phyloP scores from a whole-genome alignment of 2,888 invertebrate species.

The Drosophila imparisetae region DNA sequence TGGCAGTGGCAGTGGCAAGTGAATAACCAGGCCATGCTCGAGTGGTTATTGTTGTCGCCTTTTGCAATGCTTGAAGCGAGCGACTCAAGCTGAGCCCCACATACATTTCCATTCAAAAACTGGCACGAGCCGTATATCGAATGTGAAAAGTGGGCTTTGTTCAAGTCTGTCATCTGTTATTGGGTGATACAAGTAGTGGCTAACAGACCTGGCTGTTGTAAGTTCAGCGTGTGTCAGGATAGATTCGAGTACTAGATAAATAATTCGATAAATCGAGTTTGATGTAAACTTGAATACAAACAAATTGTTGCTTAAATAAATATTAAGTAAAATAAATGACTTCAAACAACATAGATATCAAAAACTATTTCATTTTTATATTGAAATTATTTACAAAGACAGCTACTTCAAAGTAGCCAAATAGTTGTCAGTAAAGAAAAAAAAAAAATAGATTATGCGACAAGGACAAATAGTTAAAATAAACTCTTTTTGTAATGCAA shows the following conservation, averaged over 20 bases:
- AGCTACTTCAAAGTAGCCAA: neutral
- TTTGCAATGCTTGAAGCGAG: slow-evolving; percentile 15
- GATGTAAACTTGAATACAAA: neutral
- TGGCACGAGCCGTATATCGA: slow-evolving; percentile 32
- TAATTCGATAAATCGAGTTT: neutral
- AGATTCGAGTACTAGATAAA: neutral
- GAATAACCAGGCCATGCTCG: slow-evolving; percentile 34
- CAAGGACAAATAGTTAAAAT: slow-evolving; percentile 13
- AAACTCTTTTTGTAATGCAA: slow-evolving; percentile 6
- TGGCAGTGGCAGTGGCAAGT: neutral
- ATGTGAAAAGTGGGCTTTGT: slow-evolving; percentile 36
- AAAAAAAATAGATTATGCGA: neutral
- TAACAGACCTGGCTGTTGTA: neutral
- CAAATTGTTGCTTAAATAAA: neutral
- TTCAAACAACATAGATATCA: neutral
- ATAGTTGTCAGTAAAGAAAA: neutral
- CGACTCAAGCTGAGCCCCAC: slow-evolving; percentile 14
- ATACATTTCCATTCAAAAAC: slow-evolving; percentile 34
- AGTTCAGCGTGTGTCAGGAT: neutral
- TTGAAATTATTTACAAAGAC: neutral
- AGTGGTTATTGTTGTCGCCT: slow-evolving; percentile 42
- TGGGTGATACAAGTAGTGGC: neutral
- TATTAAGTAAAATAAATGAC: neutral
- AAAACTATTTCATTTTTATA: neutral
- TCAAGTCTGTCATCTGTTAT: slow-evolving; percentile 14